These are phyloP conservation scores for Pseudochirops cupreus DNA, from an alignment of 2,797 vertebrate genomes.

Conservation along the genomic window DNA sequence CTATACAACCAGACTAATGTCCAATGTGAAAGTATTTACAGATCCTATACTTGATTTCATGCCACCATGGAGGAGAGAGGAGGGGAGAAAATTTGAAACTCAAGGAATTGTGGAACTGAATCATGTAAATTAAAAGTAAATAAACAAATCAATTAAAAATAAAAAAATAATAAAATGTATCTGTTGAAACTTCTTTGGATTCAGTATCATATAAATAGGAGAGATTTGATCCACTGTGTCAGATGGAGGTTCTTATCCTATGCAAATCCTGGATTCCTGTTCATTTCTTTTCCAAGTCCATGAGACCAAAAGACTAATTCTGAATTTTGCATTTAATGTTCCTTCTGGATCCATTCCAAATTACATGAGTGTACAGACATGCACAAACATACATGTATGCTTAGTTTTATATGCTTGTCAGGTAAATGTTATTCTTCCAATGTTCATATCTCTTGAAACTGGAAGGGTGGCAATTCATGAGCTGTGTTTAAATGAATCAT, in stretches of 20 bases:
- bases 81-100: no score
- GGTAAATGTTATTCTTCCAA: neutral
- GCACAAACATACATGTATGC: accelerated
- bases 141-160: no score
- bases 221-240: neutral
- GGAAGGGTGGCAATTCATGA: neutral
- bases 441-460: neutral
- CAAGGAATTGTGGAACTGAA: no score
- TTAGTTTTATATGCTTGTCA: neutral
- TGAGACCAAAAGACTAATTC: neutral
- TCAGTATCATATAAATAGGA: neutral
- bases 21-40: no score
- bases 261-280: neutral
- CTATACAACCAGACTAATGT: no score
- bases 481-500: neutral
- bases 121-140: no score
- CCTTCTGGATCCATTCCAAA: neutral
- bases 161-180: neutral
- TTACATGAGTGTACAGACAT: neutral
- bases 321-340: neutral
- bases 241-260: neutral
- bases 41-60: no score
- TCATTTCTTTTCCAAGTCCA: neutral
- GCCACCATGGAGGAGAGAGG: no score
- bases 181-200: neutral